phyloP scores from a whole-genome alignment of 2,797 vertebrate genomes.

The Psittacula derbiana region DNA sequence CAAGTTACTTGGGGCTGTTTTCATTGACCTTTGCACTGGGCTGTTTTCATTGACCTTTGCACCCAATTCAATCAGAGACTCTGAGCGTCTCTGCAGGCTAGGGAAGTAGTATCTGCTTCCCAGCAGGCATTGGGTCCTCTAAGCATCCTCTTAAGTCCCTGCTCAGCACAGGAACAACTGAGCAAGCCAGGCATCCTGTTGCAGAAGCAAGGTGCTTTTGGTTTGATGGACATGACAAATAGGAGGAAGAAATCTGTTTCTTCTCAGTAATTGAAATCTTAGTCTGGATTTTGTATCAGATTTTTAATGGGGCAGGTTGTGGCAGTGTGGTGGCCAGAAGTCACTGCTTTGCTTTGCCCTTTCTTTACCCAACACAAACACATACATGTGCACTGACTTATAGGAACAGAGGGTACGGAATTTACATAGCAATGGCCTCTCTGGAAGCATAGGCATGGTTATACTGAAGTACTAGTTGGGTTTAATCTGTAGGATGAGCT shows the following conservation, averaged over 20 bases:
- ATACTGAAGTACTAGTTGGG: not conserved
- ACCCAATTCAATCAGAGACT: not conserved
- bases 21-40: not conserved
- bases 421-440: not conserved
- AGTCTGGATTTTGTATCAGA: not conserved
- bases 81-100: not conserved
- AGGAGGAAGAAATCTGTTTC: not conserved
- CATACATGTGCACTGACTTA: not conserved
- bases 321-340: not conserved
- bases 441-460: not conserved
- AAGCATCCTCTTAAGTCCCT: not conserved
- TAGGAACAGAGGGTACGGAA: not conserved
- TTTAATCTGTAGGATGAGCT: not conserved
- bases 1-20: not conserved
- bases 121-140: not conserved
- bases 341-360: not conserved
- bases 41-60: not conserved
- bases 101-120: not conserved
- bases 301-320: not conserved
- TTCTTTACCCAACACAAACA: not conserved
- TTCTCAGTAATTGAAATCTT: not conserved
- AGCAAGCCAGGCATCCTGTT: not conserved
- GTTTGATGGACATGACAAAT: too few species aligned
- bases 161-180: not conserved
- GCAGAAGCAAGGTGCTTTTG: not conserved